Conservation (phyloP, 2,113 vertebrate species). For the Thalassoma bifasciatum region DNA sequence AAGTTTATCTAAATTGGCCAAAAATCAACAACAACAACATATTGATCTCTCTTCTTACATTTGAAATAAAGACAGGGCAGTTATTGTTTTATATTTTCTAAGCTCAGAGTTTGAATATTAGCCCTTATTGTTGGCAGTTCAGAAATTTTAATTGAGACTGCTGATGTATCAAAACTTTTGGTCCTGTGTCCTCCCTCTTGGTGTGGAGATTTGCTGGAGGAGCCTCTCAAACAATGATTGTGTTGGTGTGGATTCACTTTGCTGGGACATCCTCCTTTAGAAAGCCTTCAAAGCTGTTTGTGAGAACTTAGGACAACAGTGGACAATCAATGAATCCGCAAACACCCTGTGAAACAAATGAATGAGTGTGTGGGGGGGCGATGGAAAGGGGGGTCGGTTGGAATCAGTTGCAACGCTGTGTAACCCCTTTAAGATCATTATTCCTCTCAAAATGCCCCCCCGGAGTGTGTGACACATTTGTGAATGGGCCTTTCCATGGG, state of each 20-base stretch:
- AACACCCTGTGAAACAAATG: slow-evolving; percentile 67
- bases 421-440: slow-evolving; percentile 81
- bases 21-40: too few relatives aligned
- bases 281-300: slow-evolving; percentile 21
- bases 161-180: too few relatives aligned
- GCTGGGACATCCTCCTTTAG: slow-evolving; percentile 26
- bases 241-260: slow-evolving; percentile 20
- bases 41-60: too few relatives aligned
- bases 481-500: slow-evolving; percentile 77
- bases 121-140: too few relatives aligned
- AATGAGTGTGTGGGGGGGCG: neutral
- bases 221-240: neutral
- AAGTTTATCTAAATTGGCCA: too few relatives aligned
- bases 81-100: too few relatives aligned
- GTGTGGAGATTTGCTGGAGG: neutral
- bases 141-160: too few relatives aligned
- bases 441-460: slow-evolving; percentile 78
- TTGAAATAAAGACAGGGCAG: too few relatives aligned
- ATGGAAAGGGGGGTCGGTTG: neutral
- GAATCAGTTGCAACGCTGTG: slow-evolving; percentile 67
- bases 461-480: slow-evolving; percentile 77
- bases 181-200: too few relatives aligned
- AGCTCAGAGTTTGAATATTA: too few relatives aligned
- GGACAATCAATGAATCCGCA: slow-evolving; percentile 56
- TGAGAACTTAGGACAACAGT: slow-evolving; percentile 38